Percentiles rank a stretch among this genome's conserved stretches.
phyloP scores from a whole-genome alignment of 2,888 invertebrate species.

The Pycnomerus fuliginosus region DNA sequence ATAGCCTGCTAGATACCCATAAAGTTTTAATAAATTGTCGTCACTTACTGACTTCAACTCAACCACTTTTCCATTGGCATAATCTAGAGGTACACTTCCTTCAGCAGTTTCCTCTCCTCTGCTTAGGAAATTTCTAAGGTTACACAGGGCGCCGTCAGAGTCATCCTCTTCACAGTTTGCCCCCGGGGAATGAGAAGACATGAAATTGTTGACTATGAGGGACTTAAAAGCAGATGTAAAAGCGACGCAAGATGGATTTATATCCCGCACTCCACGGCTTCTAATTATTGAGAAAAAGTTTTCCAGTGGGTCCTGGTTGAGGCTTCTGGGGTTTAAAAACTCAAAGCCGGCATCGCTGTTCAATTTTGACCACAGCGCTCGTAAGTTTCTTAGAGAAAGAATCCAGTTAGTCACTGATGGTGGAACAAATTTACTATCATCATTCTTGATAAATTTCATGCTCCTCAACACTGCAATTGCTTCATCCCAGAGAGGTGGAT shows the following conservation, averaged over 20 bases:
- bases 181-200: conserved; percentile 7
- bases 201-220: conserved; percentile 15
- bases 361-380: not conserved
- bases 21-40: not conserved
- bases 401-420: conserved; percentile 3
- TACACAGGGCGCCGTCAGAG: not conserved
- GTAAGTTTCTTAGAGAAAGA: not conserved
- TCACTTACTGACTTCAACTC: not conserved
- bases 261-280: conserved; percentile 12
- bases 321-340: conserved; percentile 3
- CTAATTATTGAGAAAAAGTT: conserved; percentile 14
- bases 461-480: conserved; percentile 7
- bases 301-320: conserved; percentile 14
- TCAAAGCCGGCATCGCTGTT: not conserved
- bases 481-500: conserved; percentile 5
- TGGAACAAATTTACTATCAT: conserved; percentile 1
- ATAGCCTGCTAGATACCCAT: not conserved
- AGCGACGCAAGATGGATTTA: conserved; percentile 1
- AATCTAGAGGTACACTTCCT: not conserved
- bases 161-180: conserved; percentile 12
- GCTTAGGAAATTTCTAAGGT: not conserved
- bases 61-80: not conserved
- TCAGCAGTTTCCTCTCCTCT: not conserved
- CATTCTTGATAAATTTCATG: not conserved
- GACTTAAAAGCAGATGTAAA: conserved; percentile 7